Evolutionary conservation across 2,797 vertebrate species (phyloP), one percentile per base, ranked within the genome.

Genomic region (Chelidonichthys spinosus): DNA sequence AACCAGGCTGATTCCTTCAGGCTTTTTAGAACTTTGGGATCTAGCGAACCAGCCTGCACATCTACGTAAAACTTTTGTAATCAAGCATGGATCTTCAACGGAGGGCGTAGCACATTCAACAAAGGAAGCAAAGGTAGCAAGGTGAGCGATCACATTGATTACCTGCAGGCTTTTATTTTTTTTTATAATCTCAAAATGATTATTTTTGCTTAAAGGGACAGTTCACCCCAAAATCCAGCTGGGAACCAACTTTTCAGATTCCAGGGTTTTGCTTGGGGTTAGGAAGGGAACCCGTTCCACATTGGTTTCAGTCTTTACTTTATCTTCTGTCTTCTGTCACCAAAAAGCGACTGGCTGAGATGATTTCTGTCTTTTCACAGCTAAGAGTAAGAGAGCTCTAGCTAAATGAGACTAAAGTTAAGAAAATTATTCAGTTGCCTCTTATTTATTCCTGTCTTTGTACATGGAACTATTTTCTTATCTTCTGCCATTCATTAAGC

Each of bases 351-450:
- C 11, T 17, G n/a, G 1, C 14, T 46, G 47, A 56, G 5, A 46
- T n/a, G 18, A 40, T 46, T 9, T 55, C 8, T 39, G 42, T 64
- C 15, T 15, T 50, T 50, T 43, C 2, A 25, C 6, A 25, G 11
- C 6, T 54, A 5, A 46, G 61, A 6, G 33, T 61, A 39, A 44
- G n/a, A 54, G 49, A 64, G 25, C 55, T 44, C 11, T 3, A 4
- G 4, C 42, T 58, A 35, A 72, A 39, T n/a, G 11, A 32, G 9
- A 47, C 32, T 10, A 62, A 70, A 58, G 36, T n/a, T n/a, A n/a
- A 18, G 43, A n/a, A 9, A 55, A 69, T 6, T n/a, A 42, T 32
- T 66, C 17, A 39, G 37, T 33, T 11, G 2, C n/a, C 53, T 36
- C 4, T n/a, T 40, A 8, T 47, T 17, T 14, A 44, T 42, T 61